A percentile compares a stretch with the other conserved stretches of the same genome.
Conservation (phyloP, 2,797 vertebrate genomes). For the Siniperca undulata region DNA sequence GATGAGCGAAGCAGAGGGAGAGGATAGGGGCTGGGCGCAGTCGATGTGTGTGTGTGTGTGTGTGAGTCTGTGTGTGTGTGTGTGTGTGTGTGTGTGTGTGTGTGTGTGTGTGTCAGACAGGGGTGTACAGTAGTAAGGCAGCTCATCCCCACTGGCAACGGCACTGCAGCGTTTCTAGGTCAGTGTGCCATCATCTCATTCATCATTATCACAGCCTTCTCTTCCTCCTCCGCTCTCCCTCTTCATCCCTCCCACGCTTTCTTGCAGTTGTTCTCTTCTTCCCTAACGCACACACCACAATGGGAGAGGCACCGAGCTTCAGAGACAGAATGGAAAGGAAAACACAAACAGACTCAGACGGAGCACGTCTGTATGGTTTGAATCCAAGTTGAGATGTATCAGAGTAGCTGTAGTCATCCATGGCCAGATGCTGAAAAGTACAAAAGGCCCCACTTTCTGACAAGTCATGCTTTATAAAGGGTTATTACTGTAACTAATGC, state of each 20-base stretch:
- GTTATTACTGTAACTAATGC: neutral
- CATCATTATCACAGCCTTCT: conserved; percentile 71
- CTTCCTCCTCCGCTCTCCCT: conserved; percentile 57
- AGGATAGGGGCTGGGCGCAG: neutral
- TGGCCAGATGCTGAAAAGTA: neutral
- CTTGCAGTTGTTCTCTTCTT: conserved; percentile 32
- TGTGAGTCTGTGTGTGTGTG: conserved; percentile 31
- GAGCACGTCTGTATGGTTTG: neutral
- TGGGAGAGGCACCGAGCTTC: neutral
- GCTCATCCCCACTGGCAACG: conserved; percentile 73
- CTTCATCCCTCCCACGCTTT: conserved; percentile 54
- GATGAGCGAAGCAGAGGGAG: conserved; percentile 43
- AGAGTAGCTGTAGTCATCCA: neutral
- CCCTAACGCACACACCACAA: neutral
- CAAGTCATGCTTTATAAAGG: neutral
- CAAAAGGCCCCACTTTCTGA: neutral
- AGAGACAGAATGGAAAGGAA: neutral
- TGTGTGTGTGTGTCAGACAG: conserved; percentile 47
- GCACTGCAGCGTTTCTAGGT: conserved; percentile 82
- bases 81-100: conserved; percentile 28
- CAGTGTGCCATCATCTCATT: conserved; percentile 86
- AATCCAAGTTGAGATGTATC: neutral
- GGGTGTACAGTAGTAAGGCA: conserved; percentile 71
- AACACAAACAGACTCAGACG: neutral
- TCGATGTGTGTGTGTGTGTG: conserved; percentile 19